These are phyloP conservation scores for Cephus pulcher DNA, from an alignment of 2,888 invertebrate genomes.

Conservation along the genomic window DNA sequence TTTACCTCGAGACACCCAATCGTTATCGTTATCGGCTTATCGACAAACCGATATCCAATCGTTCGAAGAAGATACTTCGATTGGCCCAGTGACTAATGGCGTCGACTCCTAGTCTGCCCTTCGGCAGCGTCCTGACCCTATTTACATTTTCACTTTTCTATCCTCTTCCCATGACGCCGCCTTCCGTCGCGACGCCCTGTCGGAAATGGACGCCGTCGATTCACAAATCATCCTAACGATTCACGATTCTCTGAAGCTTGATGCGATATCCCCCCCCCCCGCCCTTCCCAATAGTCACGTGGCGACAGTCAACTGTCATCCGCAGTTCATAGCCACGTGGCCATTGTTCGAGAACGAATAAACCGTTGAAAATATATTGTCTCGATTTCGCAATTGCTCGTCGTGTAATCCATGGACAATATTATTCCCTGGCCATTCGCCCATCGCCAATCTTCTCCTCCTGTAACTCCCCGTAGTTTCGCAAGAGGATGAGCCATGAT, in stretches of 20 bases:
- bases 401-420: neutral
- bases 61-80: neutral
- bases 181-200: neutral
- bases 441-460: neutral
- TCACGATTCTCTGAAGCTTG: neutral
- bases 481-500: neutral
- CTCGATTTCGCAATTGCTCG: neutral
- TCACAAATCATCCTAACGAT: slow-evolving; percentile 1
- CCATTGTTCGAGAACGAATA: neutral
- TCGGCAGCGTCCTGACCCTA: neutral
- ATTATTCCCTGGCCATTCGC: neutral
- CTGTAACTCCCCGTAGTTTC: neutral
- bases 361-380: neutral
- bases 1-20: neutral
- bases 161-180: neutral
- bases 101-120: neutral
- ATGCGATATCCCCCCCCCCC: neutral
- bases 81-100: neutral
- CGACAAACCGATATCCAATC: neutral
- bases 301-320: slow-evolving; percentile 35
- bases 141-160: neutral
- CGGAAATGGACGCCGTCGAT: neutral
- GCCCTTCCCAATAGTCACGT: slow-evolving; percentile 7
- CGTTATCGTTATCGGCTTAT: neutral
- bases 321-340: slow-evolving; percentile 14